Evolutionary conservation across 1,140 invertebrate species (phyloP).

Genomic region (Stegodyphus mimosarum): DNA sequence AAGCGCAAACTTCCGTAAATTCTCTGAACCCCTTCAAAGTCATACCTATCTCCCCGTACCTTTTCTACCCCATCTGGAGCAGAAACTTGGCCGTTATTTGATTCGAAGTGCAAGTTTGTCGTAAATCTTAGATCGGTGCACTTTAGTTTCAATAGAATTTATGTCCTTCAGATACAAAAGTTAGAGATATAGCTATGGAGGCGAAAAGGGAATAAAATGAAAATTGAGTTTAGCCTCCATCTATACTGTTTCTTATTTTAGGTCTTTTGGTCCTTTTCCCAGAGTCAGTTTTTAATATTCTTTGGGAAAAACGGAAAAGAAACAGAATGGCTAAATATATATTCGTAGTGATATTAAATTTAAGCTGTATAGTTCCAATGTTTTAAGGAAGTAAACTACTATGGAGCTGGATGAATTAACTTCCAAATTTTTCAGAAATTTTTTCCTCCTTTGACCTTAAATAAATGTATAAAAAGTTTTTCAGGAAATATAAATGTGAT

Average conservation of each 20-base stretch:
- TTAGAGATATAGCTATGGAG: background rate
- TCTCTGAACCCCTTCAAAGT: slow-evolving; percentile 27
- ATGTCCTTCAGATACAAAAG: slow-evolving; percentile 39
- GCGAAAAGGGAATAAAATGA: slow-evolving; percentile 17
- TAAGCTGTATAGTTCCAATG: background rate
- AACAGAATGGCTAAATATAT: background rate
- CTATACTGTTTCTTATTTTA: background rate
- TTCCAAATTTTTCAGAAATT: too few species aligned
- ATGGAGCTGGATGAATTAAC: too few species aligned
- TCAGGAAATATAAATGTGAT: too few species aligned
- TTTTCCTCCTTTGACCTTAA: too few species aligned
- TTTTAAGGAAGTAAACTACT: too few species aligned
- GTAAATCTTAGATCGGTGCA: slow-evolving; percentile 47
- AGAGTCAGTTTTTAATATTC: background rate
- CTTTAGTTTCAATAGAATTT: slow-evolving; percentile 56
- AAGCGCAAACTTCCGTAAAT: slow-evolving; percentile 41
- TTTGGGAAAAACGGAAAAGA: background rate
- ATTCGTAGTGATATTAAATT: slow-evolving; percentile 1
- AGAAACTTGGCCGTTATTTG: slow-evolving; percentile 49
- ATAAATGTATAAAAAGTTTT: too few species aligned
- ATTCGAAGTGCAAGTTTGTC: slow-evolving; percentile 37
- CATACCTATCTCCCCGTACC: slow-evolving; percentile 4
- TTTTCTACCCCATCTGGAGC: slow-evolving; percentile 3
- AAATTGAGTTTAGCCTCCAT: slow-evolving; percentile 26
- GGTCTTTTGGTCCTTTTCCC: background rate